A percentile compares a stretch with the other conserved stretches of the same genome.
Evolutionary conservation across 2,888 invertebrate species (phyloP).

Genomic region (Palloptera scutellata): DNA sequence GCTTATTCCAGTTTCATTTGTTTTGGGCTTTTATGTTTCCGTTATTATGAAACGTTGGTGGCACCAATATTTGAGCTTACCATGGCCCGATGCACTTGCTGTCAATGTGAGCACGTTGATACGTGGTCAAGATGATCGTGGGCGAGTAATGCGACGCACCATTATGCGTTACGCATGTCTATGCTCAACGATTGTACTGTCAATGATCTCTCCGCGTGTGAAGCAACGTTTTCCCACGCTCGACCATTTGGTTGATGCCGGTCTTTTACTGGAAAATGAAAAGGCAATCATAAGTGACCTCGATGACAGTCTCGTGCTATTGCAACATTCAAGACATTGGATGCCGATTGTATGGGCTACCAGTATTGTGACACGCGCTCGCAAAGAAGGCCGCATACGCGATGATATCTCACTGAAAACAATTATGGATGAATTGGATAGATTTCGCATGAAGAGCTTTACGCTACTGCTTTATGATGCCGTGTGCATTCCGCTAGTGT

Average conservation of each 20-base stretch:
- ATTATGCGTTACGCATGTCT: slow-evolving; percentile 84
- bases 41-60: slow-evolving; percentile 93
- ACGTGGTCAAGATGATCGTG: slow-evolving; percentile 83
- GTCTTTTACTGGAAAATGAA: slow-evolving; percentile 81
- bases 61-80: slow-evolving; percentile 81
- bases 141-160: slow-evolving; percentile 80
- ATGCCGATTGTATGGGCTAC: slow-evolving; percentile 90
- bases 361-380: slow-evolving; percentile 83
- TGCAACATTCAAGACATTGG: slow-evolving; percentile 87
- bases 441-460: slow-evolving; percentile 79
- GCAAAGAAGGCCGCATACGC: slow-evolving; percentile 85
- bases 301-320: slow-evolving; percentile 73
- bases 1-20: slow-evolving; percentile 89
- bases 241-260: slow-evolving; percentile 82
- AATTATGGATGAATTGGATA: slow-evolving; percentile 83
- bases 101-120: slow-evolving; percentile 82
- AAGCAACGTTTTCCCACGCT: slow-evolving; percentile 87
- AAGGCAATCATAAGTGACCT: slow-evolving; percentile 77
- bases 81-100: slow-evolving; percentile 85
- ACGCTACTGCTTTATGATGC: slow-evolving; percentile 78
- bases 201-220: slow-evolving; percentile 86
- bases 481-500: slow-evolving; percentile 77
- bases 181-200: slow-evolving; percentile 82
- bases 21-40: slow-evolving; percentile 90
- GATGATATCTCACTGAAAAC: slow-evolving; percentile 93